phyloP scores from a whole-genome alignment of 2,888 invertebrate species.

The Syrista parreyssii region DNA sequence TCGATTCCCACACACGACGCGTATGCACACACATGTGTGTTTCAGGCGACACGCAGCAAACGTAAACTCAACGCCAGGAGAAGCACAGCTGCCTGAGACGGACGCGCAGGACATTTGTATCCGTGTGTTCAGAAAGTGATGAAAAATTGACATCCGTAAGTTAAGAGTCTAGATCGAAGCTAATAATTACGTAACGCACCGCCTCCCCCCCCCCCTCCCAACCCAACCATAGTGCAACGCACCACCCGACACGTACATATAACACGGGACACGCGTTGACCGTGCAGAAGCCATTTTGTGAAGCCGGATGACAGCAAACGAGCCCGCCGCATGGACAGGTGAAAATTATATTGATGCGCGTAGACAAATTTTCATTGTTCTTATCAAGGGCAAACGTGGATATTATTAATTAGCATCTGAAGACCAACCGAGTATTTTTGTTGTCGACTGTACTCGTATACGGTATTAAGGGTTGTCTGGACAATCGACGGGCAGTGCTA shows the following conservation, averaged over 20 bases:
- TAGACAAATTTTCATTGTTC: not conserved
- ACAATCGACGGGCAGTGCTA: not conserved
- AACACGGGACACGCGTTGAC: not conserved
- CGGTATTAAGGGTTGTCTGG: not conserved
- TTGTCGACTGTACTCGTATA: not conserved
- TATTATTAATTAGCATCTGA: not conserved
- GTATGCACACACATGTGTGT: too few relatives aligned
- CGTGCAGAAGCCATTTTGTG: not conserved
- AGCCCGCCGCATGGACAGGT: not conserved
- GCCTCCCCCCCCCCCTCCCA: too few relatives aligned
- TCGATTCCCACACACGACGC: too few relatives aligned
- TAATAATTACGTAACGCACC: not conserved
- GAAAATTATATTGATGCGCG: not conserved
- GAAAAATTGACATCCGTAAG: not conserved
- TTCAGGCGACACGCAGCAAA: too few relatives aligned
- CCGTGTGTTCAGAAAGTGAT: not conserved
- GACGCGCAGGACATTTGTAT: not conserved
- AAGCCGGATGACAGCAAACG: not conserved
- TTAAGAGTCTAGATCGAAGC: not conserved
- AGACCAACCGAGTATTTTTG: not conserved
- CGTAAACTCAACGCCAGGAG: too few relatives aligned
- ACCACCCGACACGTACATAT: not conserved
- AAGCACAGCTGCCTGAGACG: too few relatives aligned
- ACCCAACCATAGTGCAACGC: not conserved
- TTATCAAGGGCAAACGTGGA: not conserved